Conservation (phyloP, 1,140 invertebrate species). For the Phocides pigmalion region DNA sequence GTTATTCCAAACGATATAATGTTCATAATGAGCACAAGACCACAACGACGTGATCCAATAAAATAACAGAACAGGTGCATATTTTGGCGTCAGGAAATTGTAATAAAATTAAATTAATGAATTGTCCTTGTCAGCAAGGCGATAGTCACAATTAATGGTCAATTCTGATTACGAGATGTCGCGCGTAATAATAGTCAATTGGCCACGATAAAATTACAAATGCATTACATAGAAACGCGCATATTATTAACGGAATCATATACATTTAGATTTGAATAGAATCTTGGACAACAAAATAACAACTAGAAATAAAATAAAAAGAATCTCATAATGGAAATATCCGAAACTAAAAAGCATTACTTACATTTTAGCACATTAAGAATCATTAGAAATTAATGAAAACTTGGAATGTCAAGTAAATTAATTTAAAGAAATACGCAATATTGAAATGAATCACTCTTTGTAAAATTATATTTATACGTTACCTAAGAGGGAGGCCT, state of each 20-base stretch:
- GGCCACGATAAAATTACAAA: no score
- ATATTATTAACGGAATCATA: no score
- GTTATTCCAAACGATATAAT: conserved; percentile 13
- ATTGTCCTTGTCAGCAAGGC: neutral
- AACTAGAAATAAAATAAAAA: no score
- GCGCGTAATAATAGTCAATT: neutral
- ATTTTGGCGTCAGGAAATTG: conserved; percentile 5
- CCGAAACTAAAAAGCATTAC: no score
- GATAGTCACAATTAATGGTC: conserved; percentile 7
- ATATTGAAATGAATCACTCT: neutral
- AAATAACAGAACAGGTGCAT: neutral
- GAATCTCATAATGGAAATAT: no score
- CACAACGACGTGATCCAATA: neutral
- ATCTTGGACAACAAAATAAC: no score
- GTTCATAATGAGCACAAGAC: conserved; percentile 3
- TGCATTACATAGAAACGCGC: no score
- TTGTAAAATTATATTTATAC: conserved; percentile 9
- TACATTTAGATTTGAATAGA: no score
- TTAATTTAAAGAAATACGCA: neutral
- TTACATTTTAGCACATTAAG: no score
- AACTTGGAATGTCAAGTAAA: neutral
- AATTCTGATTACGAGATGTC: conserved; percentile 5
- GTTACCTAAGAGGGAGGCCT: conserved; percentile 26
- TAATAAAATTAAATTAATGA: conserved; percentile 12
- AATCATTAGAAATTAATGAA: neutral